Percentiles rank a stretch among this genome's conserved stretches.
Conservation (phyloP, 2,888 invertebrate species). For the Drosophila aldrichi region DNA sequence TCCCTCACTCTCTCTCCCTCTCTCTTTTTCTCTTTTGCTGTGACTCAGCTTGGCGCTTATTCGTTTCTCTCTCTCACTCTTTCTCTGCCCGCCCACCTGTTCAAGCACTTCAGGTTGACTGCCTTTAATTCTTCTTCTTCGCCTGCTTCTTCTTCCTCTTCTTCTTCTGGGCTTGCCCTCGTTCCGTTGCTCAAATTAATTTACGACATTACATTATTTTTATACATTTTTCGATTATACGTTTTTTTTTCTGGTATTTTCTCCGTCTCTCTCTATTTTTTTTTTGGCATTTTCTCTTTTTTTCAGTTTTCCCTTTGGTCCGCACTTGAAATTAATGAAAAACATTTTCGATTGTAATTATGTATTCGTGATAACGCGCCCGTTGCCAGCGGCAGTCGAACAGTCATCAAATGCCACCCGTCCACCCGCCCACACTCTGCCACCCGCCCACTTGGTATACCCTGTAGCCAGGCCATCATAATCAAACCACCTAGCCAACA, state of each 20-base stretch:
- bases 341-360: slow-evolving; percentile 79
- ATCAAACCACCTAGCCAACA: slow-evolving; percentile 7
- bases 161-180: slow-evolving; percentile 2
- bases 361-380: slow-evolving; percentile 73
- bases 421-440: neutral
- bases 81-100: neutral
- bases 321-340: slow-evolving; percentile 78
- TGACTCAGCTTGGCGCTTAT: too few species aligned
- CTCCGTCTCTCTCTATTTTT: neutral
- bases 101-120: slow-evolving; percentile 8
- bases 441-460: neutral
- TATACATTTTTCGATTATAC: slow-evolving; percentile 9
- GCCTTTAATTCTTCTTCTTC: neutral
- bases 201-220: slow-evolving; percentile 53
- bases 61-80: neutral
- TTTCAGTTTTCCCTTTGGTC: slow-evolving; percentile 23
- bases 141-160: neutral
- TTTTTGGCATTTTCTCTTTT: slow-evolving; percentile 12
- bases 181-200: slow-evolving; percentile 32
- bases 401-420: slow-evolving; percentile 41
- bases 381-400: slow-evolving; percentile 39
- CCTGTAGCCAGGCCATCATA: neutral
- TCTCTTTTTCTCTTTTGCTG: neutral
- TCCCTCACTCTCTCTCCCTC: neutral
- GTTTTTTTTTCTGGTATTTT: neutral